Conservation (phyloP, 2,888 invertebrate genomes). For the Reticulitermes lucifugus region DNA sequence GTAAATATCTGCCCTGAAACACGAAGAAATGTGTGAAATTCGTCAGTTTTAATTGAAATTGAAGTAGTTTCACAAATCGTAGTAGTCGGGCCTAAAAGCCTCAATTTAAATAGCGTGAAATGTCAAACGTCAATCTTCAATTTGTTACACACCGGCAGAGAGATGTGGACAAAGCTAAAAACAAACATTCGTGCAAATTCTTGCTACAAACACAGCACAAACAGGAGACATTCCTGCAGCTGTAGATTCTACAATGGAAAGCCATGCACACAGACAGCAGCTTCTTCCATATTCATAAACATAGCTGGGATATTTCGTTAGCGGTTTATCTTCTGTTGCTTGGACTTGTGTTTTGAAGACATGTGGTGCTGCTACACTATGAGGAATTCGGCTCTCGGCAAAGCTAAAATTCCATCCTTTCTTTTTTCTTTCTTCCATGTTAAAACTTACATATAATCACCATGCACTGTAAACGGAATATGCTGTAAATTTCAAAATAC, state of each 20-base stretch:
- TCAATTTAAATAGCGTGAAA: no score
- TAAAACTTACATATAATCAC: slow-evolving; percentile 2
- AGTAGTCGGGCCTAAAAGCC: no score
- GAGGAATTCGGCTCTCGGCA: background rate
- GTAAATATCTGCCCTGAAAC: no score
- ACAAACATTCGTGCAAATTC: no score
- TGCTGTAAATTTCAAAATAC: background rate
- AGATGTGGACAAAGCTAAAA: no score
- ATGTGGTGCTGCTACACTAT: background rate
- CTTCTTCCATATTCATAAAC: slow-evolving; percentile 47
- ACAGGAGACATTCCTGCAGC: background rate
- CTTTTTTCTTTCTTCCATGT: background rate
- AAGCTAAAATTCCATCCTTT: background rate
- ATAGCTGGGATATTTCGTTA: slow-evolving; percentile 43
- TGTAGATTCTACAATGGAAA: background rate
- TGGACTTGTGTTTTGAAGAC: background rate
- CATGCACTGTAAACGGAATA: slow-evolving; percentile 3
- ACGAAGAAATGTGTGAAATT: no score
- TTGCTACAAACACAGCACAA: no score
- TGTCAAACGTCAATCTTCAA: no score
- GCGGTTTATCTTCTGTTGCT: background rate
- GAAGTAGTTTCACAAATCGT: no score
- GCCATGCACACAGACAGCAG: background rate
- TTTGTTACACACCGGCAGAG: no score
- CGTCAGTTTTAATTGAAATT: no score